Percentiles rank a stretch among this genome's conserved stretches.
Conservation (phyloP, 92 coral and sea anemone genomes). For the Zoanthus solanderi region DNA sequence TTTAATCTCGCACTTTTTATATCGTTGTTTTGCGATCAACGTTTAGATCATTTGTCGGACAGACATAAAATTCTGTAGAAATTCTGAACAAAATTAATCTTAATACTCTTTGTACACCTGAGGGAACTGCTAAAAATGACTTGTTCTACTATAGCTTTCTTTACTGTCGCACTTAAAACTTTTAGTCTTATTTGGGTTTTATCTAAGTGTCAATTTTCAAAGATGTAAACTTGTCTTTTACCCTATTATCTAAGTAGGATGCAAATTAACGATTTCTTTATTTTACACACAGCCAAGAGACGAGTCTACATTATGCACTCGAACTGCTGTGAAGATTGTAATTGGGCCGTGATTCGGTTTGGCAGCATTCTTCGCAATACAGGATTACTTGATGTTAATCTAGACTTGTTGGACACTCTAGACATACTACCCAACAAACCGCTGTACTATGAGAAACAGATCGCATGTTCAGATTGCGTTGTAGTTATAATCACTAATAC, state of each 20-base stretch:
- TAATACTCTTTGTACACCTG: too few relatives aligned
- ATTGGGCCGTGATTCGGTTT: constrained; percentile 76
- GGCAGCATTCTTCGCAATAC: constrained; percentile 72
- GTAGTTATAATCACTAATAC: neutral
- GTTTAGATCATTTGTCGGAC: neutral
- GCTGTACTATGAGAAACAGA: constrained; percentile 1
- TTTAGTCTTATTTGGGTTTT: too few relatives aligned
- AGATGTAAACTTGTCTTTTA: too few relatives aligned
- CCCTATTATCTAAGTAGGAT: too few relatives aligned
- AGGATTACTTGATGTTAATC: neutral
- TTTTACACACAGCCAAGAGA: constrained; percentile 21
- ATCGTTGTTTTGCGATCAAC: neutral
- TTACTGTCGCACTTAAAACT: too few relatives aligned
- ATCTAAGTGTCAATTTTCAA: too few relatives aligned
- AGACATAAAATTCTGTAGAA: too few relatives aligned
- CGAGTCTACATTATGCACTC: constrained; percentile 79
- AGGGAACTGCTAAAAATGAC: too few relatives aligned
- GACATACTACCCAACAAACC: neutral
- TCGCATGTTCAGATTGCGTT: neutral
- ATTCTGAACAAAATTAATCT: too few relatives aligned
- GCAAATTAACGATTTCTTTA: neutral
- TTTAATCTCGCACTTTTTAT: neutral
- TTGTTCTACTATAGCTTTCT: too few relatives aligned
- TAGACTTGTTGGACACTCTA: neutral
- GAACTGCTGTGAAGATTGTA: constrained; percentile 82